These are phyloP conservation scores for Nautilus pompilius DNA, from an alignment of 1,140 invertebrate species.

Conservation along the genomic window DNA sequence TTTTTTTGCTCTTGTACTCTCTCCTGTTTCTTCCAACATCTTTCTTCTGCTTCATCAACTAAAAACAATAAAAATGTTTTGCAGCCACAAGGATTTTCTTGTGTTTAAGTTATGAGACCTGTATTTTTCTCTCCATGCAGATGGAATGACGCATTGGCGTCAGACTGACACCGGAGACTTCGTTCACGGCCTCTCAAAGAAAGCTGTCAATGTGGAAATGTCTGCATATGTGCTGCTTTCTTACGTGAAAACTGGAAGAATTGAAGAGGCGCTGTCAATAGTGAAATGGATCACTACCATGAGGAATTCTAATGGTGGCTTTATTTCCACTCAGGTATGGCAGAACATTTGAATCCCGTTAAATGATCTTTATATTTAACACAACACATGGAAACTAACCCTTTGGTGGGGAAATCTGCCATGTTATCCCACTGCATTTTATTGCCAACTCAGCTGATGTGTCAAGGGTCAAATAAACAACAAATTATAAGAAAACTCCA, in stretches of 20 bases:
- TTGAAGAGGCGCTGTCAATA: slow-evolving; percentile 66
- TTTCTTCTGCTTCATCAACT: no score
- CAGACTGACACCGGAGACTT: slow-evolving; percentile 82
- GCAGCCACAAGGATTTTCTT: slow-evolving; percentile 70
- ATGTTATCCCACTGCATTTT: slow-evolving; percentile 60
- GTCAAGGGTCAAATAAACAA: no score
- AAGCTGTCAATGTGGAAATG: slow-evolving; percentile 69
- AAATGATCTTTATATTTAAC: no score
- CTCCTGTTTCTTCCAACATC: no score
- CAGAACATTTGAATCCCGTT: no score
- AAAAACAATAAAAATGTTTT: slow-evolving; percentile 2
- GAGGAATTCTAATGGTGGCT: slow-evolving; percentile 76
- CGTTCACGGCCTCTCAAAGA: slow-evolving; percentile 67
- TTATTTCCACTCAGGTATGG: slow-evolving; percentile 65
- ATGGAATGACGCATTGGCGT: slow-evolving; percentile 56
- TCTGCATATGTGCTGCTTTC: slow-evolving; percentile 76
- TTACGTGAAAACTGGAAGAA: slow-evolving; percentile 46
- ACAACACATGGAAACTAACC: no score
- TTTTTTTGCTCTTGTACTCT: no score
- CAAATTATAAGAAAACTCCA: no score
- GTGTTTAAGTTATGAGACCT: slow-evolving; percentile 11
- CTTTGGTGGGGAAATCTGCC: not conserved
- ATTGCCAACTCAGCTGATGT: no score
- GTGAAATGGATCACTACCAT: slow-evolving; percentile 79
- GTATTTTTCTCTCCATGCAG: slow-evolving; percentile 20